Evolutionary conservation across 2,888 invertebrate genomes (phyloP).

Genomic region (Polia nebulosa): DNA sequence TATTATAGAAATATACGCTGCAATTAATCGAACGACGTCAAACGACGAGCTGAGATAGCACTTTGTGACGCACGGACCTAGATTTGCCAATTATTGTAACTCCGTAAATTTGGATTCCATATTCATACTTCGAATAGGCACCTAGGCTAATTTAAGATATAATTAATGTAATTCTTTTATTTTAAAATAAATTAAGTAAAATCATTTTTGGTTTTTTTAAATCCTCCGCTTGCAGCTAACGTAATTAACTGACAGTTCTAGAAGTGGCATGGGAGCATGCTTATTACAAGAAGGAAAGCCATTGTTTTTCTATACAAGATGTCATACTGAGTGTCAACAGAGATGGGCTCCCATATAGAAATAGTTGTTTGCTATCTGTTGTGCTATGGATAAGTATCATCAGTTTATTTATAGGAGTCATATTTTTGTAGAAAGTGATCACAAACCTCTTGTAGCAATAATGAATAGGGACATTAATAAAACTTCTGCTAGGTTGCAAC

Average conservation of each 20-base stretch:
- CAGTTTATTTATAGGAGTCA: constrained; percentile 1
- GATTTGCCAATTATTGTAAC: too few relatives aligned
- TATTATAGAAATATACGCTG: too few relatives aligned
- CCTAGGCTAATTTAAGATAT: too few relatives aligned
- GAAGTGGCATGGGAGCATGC: constrained; percentile 4
- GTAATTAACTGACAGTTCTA: constrained; percentile 4
- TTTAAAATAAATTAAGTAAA: too few relatives aligned
- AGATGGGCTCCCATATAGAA: constrained; percentile 5
- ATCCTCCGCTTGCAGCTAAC: too few relatives aligned
- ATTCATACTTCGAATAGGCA: too few relatives aligned
- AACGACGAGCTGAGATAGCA: too few relatives aligned
- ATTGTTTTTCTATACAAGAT: not conserved
- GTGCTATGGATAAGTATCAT: constrained; percentile 7
- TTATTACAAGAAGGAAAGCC: constrained; percentile 3
- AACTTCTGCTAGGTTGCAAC: not conserved
- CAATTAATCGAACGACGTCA: too few relatives aligned
- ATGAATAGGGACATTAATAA: not conserved
- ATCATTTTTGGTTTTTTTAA: too few relatives aligned
- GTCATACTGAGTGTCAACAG: not conserved
- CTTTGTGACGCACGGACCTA: too few relatives aligned
- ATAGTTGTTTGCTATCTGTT: not conserved
- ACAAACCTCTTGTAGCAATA: not conserved
- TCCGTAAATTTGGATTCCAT: too few relatives aligned
- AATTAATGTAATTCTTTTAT: too few relatives aligned
- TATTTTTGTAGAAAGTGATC: constrained; percentile 2